These are phyloP conservation scores for Ciconia boyciana DNA, from an alignment of 2,113 vertebrate species.

Conservation along the genomic window DNA sequence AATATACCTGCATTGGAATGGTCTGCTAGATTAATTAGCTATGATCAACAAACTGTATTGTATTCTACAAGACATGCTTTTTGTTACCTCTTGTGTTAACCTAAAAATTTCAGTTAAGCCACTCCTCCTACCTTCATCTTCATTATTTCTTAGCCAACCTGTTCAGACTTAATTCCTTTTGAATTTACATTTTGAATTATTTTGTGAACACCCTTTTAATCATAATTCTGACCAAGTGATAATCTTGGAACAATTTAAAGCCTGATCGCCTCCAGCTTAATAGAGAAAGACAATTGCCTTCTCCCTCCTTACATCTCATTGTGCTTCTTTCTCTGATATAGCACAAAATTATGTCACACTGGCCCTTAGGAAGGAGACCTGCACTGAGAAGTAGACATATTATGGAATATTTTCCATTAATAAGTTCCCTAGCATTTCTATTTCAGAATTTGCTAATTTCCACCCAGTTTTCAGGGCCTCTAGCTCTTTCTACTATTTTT, in stretches of 20 bases:
- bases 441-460: conserved; percentile 6
- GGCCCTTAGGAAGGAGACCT: background rate
- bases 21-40: background rate
- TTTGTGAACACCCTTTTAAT: background rate
- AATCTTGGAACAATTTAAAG: background rate
- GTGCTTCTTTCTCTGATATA: background rate
- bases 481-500: background rate
- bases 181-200: background rate
- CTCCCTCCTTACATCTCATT: background rate
- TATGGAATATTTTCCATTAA: background rate
- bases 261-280: background rate
- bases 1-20: background rate
- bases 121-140: background rate
- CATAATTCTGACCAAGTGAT: background rate
- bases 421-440: background rate
- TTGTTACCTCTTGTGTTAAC: background rate
- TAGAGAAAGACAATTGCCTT: background rate
- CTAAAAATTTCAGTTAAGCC: background rate
- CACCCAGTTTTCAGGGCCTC: background rate
- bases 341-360: background rate
- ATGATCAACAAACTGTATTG: background rate
- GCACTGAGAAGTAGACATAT: background rate
- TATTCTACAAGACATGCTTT: background rate
- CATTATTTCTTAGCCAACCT: background rate
- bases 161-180: background rate